Percentiles rank a stretch among this genome's conserved stretches.
Evolutionary conservation across 2,888 invertebrate genomes (phyloP).

Genomic region (Eugnorisma glareosa): DNA sequence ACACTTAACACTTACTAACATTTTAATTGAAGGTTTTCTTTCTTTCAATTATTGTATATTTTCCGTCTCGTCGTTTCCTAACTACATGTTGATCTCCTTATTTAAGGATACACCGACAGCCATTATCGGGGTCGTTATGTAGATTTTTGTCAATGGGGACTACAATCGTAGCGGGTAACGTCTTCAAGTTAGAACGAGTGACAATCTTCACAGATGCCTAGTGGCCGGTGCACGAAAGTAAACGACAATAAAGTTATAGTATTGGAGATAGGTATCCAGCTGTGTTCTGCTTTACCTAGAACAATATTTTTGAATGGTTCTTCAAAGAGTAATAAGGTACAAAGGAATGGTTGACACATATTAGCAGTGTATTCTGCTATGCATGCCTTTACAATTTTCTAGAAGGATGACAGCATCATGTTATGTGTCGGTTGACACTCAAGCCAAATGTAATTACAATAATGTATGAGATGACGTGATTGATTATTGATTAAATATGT

Average conservation of each 20-base stretch:
- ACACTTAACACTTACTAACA: background rate
- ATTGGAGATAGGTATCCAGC: background rate
- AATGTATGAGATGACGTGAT: background rate
- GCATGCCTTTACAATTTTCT: background rate
- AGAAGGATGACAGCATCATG: background rate
- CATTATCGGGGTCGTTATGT: background rate
- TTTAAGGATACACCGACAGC: background rate
- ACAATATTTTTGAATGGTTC: background rate
- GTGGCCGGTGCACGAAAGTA: background rate
- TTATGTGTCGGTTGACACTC: background rate
- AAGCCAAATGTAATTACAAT: background rate
- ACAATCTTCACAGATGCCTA: background rate
- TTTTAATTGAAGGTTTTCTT: background rate
- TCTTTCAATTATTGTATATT: background rate
- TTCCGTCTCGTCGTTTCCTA: background rate
- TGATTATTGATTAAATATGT: slow-evolving; percentile 14
- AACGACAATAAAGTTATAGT: background rate
- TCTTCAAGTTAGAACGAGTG: background rate
- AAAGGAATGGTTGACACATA: background rate
- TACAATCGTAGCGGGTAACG: background rate
- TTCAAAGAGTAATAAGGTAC: background rate
- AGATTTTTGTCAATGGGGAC: background rate
- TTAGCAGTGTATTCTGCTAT: background rate
- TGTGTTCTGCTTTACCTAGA: background rate
- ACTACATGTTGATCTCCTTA: background rate